Conservation (phyloP, 2,888 invertebrate species). For the Dromius quadrimaculatus region DNA sequence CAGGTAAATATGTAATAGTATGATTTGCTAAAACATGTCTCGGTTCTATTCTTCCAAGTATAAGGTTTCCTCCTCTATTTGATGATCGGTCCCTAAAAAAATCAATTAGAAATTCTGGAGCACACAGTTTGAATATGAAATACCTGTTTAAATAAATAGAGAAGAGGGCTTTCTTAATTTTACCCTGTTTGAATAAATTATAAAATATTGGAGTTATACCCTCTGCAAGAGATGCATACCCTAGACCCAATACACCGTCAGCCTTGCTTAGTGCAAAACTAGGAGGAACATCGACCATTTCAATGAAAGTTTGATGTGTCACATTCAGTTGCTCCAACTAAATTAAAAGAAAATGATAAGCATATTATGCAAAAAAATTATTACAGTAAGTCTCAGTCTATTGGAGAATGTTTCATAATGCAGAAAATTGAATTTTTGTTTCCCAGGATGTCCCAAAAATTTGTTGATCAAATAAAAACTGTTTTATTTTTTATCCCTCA, state of each 20-base stretch:
- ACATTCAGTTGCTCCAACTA: conserved; percentile 72
- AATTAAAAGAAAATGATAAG: conserved; percentile 49
- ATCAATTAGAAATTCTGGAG: conserved; percentile 13
- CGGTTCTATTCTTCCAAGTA: conserved; percentile 75
- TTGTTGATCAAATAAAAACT: too few species aligned
- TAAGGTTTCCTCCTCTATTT: conserved; percentile 69
- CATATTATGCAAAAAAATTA: neutral
- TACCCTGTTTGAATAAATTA: conserved; percentile 71
- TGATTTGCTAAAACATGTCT: conserved; percentile 69
- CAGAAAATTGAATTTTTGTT: too few species aligned
- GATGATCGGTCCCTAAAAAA: conserved; percentile 70
- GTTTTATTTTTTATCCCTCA: too few species aligned
- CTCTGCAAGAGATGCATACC: conserved; percentile 69
- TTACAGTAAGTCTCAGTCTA: neutral
- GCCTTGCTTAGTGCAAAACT: conserved; percentile 76
- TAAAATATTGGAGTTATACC: conserved; percentile 75
- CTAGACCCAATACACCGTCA: conserved; percentile 80
- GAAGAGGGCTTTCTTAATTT: conserved; percentile 70
- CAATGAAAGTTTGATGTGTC: conserved; percentile 77
- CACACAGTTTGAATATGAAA: conserved; percentile 1
- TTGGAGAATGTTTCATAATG: too few species aligned
- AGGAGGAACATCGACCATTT: conserved; percentile 75
- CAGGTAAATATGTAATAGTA: conserved; percentile 72
- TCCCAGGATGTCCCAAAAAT: too few species aligned
- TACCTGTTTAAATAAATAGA: conserved; percentile 80